Evolutionary conservation across 2,113 vertebrate species (phyloP), one percentile per base, ranked within the genome.

Genomic region (Eidolon helvum): DNA sequence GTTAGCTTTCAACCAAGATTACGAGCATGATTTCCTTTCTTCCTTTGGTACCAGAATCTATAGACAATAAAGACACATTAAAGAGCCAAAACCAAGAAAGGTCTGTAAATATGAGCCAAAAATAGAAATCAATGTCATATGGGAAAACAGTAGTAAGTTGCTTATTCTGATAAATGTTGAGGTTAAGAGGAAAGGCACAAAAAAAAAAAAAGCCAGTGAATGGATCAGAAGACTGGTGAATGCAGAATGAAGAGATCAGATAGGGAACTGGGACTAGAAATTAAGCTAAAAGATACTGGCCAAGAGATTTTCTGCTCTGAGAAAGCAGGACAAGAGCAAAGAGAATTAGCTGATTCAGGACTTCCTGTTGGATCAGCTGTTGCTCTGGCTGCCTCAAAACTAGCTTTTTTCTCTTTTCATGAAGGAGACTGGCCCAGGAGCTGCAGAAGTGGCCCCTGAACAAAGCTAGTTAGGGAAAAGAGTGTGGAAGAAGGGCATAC

Each of bases 1-100:
- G 96, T 92, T 55, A 83, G 35, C 5, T 93, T 78, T 83, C 72
- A 71, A 75, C 28, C 53, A 75, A 79, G 12, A 94, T 75, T 93
- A 55, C 19, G 7, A 93, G 4, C 0, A 24, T 57, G 43, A 75
- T 93, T 90, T 63, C 30, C 28, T 78, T 87, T 79, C 88, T 24
- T 69, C 24, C 6, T 87, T 66, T 84, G 12, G 12, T 15, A 40
- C 6, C 10, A 94, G 28, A 22, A 74, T 45, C 2, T 59, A 33
- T 55, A 79, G 33, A 21, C 5, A 53, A 14, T 45, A 40, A 50
- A 72, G 79, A 68, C n/a, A 59, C 4, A 63, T 77, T 71, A 87
- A 91, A 84, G 28, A 65, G 4, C 11, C 22, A 63, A 94, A 96
- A 50, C 26, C 77, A 88, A 63, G 16, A 69, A 74, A 74, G 2